Percentiles rank a stretch among this genome's conserved stretches.
These are phyloP conservation scores for Icerya purchasi DNA, from an alignment of 2,888 invertebrate species.

Conservation along the genomic window DNA sequence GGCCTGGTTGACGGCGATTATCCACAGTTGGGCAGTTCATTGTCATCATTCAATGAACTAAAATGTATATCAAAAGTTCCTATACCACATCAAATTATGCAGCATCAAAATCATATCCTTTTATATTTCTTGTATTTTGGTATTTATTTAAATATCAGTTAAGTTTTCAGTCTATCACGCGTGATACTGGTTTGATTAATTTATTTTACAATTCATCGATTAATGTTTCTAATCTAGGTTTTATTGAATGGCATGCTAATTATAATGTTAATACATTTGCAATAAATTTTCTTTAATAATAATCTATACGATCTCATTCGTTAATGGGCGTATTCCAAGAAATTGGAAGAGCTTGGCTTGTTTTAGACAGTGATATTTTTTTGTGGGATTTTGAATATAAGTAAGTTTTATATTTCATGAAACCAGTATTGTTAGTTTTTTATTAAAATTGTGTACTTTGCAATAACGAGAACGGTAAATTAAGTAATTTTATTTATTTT, in stretches of 20 bases:
- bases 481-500: too few species aligned
- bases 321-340: conserved; percentile 95
- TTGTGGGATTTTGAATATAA: conserved; percentile 93
- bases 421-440: too few species aligned
- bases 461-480: too few species aligned
- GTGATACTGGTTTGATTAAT: too few species aligned
- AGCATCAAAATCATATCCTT: conserved; percentile 87
- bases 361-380: conserved; percentile 93
- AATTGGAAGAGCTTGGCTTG: conserved; percentile 88
- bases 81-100: conserved; percentile 78
- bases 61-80: conserved; percentile 64
- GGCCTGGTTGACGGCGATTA: conserved; percentile 81
- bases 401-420: conserved; percentile 27
- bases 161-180: not conserved
- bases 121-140: conserved; percentile 20
- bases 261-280: not conserved
- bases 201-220: too few species aligned
- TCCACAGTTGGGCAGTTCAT: conserved; percentile 47
- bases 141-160: not conserved
- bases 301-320: conserved; percentile 56
- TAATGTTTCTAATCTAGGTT: not conserved
- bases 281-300: not conserved
- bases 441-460: too few species aligned
- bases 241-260: not conserved
- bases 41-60: conserved; percentile 50